phyloP scores from a whole-genome alignment of 2,797 vertebrate genomes.

The Melanotaenia pygmaea region DNA sequence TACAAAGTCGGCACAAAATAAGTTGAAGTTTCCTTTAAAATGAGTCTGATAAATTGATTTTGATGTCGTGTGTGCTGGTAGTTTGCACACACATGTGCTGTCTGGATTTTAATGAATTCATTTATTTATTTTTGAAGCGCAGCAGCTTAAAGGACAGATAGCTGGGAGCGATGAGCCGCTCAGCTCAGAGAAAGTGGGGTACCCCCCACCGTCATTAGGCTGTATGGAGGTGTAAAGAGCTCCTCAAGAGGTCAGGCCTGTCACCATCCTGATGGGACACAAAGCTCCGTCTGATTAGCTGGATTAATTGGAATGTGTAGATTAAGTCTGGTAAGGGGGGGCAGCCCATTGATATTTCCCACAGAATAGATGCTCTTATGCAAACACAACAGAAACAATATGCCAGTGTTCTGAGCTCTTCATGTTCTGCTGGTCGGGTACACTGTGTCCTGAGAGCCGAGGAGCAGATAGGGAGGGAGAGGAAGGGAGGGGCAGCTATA shows the following conservation, averaged over 20 bases:
- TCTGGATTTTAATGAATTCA: too few species aligned
- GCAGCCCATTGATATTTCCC: slow-evolving; percentile 3
- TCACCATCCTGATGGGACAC: slow-evolving; percentile 9
- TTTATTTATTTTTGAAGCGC: too few species aligned
- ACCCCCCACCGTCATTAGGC: slow-evolving; percentile 1
- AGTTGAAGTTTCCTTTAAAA: too few species aligned
- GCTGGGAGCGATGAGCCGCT: too few species aligned
- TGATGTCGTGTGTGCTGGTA: too few species aligned
- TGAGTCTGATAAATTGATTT: too few species aligned
- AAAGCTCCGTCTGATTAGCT: slow-evolving; percentile 28
- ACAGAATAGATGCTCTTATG: neutral
- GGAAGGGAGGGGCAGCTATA: slow-evolving; percentile 10
- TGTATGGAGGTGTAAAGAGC: slow-evolving; percentile 7
- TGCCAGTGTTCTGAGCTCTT: slow-evolving; percentile 34
- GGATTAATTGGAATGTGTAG: slow-evolving; percentile 12
- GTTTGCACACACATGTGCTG: too few species aligned
- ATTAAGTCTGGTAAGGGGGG: neutral
- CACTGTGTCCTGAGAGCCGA: slow-evolving; percentile 41
- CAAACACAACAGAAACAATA: slow-evolving; percentile 29
- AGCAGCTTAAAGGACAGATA: too few species aligned
- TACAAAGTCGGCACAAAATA: too few species aligned
- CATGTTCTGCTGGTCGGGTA: slow-evolving; percentile 41
- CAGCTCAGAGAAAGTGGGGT: neutral
- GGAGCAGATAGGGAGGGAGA: neutral
- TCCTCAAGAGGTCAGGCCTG: neutral